Conservation (phyloP, 2,888 invertebrate species). For the Xestia rhomboidea region DNA sequence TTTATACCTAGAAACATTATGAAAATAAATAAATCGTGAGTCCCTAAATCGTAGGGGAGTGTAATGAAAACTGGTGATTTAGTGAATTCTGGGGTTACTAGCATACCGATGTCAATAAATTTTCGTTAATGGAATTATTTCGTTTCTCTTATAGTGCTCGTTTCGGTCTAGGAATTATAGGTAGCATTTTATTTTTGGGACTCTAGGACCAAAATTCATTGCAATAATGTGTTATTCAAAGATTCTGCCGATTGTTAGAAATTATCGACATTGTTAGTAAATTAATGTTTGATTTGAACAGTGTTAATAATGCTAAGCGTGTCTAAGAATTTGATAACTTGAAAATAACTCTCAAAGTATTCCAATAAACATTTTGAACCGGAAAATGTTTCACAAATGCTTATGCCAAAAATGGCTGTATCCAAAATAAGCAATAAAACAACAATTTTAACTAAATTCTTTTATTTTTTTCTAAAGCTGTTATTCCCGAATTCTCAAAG, state of each 20-base stretch:
- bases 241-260: background rate
- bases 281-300: background rate
- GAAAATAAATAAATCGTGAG: slow-evolving; percentile 64
- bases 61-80: slow-evolving; percentile 74
- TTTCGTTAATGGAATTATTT: slow-evolving; percentile 69
- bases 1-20: slow-evolving; percentile 48
- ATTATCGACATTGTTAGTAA: background rate
- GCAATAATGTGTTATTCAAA: background rate
- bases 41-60: slow-evolving; percentile 66
- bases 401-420: slow-evolving; percentile 21
- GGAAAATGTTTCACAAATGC: slow-evolving; percentile 23
- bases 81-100: slow-evolving; percentile 66
- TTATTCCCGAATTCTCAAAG: slow-evolving; percentile 67
- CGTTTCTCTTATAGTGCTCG: slow-evolving; percentile 57
- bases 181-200: background rate
- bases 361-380: slow-evolving; percentile 40
- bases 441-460: slow-evolving; percentile 48
- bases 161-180: slow-evolving; percentile 38
- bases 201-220: background rate
- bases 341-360: slow-evolving; percentile 32
- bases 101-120: slow-evolving; percentile 55
- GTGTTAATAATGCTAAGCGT: background rate
- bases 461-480: slow-evolving; percentile 60
- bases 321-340: slow-evolving; percentile 9
- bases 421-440: slow-evolving; percentile 51